phyloP scores from a whole-genome alignment of 2,797 vertebrate species.

The Sebastes variabilis region DNA sequence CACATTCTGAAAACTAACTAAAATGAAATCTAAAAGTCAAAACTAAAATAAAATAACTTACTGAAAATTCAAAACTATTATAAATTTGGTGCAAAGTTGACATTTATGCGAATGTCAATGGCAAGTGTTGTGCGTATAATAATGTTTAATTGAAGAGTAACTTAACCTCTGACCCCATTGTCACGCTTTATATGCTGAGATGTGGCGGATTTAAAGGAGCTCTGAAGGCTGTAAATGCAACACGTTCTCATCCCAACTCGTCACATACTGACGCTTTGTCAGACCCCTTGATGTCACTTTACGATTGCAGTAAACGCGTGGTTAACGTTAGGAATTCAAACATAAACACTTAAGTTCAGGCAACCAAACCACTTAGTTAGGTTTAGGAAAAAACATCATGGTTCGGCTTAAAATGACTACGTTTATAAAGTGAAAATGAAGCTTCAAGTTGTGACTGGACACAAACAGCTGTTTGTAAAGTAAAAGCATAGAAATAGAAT shows the following conservation, averaged over 20 bases:
- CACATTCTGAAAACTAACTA: no score
- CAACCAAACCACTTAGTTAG: neutral
- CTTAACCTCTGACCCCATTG: neutral
- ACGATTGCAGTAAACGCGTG: neutral
- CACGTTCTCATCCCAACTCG: neutral
- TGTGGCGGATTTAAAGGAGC: neutral
- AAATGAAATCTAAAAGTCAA: no score
- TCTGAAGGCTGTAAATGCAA: neutral
- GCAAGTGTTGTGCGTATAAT: neutral
- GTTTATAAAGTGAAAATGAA: no score
- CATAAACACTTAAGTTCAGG: neutral
- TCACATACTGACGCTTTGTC: neutral
- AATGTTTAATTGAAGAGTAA: neutral
- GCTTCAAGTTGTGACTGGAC: no score
- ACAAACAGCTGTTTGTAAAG: no score
- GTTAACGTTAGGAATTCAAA: neutral
- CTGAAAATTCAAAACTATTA: no score
- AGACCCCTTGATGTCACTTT: neutral
- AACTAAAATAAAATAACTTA: no score
- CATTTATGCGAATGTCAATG: neutral
- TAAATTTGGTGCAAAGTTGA: no score
- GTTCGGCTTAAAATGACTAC: no score
- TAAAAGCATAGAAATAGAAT: no score
- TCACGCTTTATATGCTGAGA: neutral
- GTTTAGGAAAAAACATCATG: no score